Percentiles rank a stretch among this genome's conserved stretches.
phyloP scores from a whole-genome alignment of 2,888 invertebrate species.

The Eumerus sabulonum region DNA sequence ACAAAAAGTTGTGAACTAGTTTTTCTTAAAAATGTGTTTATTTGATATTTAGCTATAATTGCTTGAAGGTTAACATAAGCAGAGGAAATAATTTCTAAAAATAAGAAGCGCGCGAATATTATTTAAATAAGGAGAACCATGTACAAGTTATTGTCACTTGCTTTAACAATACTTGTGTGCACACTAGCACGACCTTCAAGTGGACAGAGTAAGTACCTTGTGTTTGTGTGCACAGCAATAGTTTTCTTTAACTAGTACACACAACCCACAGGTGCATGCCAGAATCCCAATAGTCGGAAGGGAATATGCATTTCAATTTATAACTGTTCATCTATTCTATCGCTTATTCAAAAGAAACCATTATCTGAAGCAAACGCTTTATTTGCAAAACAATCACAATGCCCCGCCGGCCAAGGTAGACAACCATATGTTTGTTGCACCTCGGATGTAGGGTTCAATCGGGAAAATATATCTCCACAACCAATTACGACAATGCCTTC shows the following conservation, averaged over 20 bases:
- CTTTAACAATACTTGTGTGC: conserved; percentile 28
- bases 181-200: conserved; percentile 28
- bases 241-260: not conserved
- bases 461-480: conserved; percentile 5
- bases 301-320: conserved; percentile 76
- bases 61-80: no score
- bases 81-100: no score
- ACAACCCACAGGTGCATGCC: conserved; percentile 79
- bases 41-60: no score
- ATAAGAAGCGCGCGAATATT: no score
- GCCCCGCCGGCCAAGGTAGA: conserved; percentile 72
- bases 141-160: conserved; percentile 19
- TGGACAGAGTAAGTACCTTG: conserved; percentile 53
- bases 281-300: conserved; percentile 74
- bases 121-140: no score
- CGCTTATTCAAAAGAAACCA: conserved; percentile 68
- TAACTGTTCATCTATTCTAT: conserved; percentile 73
- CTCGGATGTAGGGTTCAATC: conserved; percentile 70
- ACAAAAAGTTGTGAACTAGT: no score
- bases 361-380: conserved; percentile 67
- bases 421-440: conserved; percentile 76
- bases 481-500: conserved; percentile 21
- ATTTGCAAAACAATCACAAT: conserved; percentile 75
- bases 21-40: no score
- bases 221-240: no score